These are phyloP conservation scores for Cochlearius cochlearius DNA, from an alignment of 2,113 vertebrate genomes.

Conservation along the genomic window DNA sequence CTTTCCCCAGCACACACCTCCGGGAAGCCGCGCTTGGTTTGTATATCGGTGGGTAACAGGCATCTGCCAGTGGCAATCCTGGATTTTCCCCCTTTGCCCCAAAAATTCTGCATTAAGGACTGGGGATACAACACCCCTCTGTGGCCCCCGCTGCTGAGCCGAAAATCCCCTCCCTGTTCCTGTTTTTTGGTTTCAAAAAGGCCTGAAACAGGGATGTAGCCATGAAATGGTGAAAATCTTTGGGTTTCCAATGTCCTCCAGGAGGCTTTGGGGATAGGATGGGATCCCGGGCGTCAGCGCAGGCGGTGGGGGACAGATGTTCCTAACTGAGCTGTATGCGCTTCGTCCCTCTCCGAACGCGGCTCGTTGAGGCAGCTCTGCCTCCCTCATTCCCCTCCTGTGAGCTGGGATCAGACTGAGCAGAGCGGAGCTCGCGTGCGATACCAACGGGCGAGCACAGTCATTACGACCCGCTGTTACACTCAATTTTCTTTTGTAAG, in stretches of 20 bases:
- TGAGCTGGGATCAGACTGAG: neutral
- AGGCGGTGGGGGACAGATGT: neutral
- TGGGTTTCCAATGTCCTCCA: neutral
- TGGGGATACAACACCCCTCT: no score
- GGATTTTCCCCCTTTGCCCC: neutral
- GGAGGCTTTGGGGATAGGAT: neutral
- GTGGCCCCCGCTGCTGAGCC: neutral
- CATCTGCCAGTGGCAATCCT: neutral
- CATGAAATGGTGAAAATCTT: neutral
- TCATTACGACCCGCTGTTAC: neutral
- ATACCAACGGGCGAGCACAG: rapidly evolving
- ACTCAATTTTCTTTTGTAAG: neutral
- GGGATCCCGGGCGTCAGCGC: rapidly evolving
- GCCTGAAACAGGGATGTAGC: neutral
- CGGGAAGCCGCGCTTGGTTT: rapidly evolving
- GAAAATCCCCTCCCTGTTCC: neutral
- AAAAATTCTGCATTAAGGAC: neutral
- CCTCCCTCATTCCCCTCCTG: neutral
- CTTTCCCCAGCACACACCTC: rapidly evolving
- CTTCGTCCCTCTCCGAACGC: neutral
- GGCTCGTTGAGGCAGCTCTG: neutral
- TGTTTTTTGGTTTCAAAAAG: neutral
- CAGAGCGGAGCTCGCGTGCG: neutral
- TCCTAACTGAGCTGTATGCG: neutral
- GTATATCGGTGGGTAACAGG: no score